Conservation (phyloP, 2,113 vertebrate species). For the Miniopterus natalensis region DNA sequence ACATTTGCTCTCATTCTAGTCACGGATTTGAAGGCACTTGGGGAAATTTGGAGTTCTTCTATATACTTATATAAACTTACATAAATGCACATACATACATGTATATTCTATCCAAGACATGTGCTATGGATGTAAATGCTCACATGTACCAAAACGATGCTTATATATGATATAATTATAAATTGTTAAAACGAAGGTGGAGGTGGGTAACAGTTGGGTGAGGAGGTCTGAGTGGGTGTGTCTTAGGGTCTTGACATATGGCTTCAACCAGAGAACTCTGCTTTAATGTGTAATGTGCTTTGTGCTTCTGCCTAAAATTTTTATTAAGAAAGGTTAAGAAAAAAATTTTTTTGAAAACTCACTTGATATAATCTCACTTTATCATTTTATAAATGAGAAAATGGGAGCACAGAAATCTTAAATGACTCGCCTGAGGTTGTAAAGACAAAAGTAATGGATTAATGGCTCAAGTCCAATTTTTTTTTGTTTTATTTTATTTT, state of each 20-base stretch:
- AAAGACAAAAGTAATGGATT: conserved; percentile 28
- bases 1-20: background rate
- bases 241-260: background rate
- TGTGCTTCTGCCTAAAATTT: background rate
- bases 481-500: conserved; percentile 55
- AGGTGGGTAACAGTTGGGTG: background rate
- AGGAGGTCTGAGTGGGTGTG: background rate
- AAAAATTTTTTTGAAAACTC: background rate
- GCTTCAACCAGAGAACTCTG: background rate
- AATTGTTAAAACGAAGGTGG: background rate
- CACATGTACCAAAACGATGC: background rate
- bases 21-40: background rate
- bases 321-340: background rate
- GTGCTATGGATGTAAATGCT: background rate
- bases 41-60: background rate
- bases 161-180: background rate
- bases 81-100: background rate
- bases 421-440: conserved; percentile 10
- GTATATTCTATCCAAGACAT: background rate
- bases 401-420: background rate
- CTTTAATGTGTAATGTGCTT: background rate
- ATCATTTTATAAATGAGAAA: background rate
- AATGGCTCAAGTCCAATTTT: conserved; percentile 4
- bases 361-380: background rate
- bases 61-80: background rate